Percentiles rank a stretch among this genome's conserved stretches.
These are phyloP conservation scores for Byasa hedistus DNA, from an alignment of 2,888 invertebrate species.

Conservation along the genomic window DNA sequence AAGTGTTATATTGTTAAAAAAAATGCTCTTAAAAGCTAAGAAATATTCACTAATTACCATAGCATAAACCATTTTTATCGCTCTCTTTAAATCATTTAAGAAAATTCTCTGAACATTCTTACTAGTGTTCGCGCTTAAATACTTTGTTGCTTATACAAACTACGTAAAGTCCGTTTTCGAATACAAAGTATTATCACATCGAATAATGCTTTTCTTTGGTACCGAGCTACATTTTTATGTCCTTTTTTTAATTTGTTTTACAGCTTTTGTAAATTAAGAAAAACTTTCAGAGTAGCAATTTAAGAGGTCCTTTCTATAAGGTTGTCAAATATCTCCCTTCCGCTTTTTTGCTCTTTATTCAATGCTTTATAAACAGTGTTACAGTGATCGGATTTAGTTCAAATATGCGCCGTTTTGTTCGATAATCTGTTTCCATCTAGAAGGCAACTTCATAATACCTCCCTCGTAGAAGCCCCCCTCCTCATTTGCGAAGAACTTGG, in stretches of 20 bases:
- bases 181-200: background rate
- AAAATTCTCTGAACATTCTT: slow-evolving; percentile 11
- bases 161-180: slow-evolving; percentile 3
- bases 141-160: background rate
- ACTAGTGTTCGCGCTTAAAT: background rate
- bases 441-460: no score
- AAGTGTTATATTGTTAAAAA: background rate
- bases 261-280: slow-evolving; percentile 18
- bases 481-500: no score
- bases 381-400: no score
- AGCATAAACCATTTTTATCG: slow-evolving; percentile 17
- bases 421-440: no score
- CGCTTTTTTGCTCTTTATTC: no score
- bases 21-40: slow-evolving; percentile 6
- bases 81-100: slow-evolving; percentile 18
- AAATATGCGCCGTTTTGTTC: no score
- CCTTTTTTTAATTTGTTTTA: slow-evolving; percentile 15
- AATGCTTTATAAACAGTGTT: no score
- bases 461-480: no score
- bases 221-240: slow-evolving; percentile 4
- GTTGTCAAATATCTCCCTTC: no score
- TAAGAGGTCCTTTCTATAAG: background rate
- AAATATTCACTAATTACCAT: slow-evolving; percentile 20
- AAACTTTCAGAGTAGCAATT: slow-evolving; percentile 12
- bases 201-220: slow-evolving; percentile 1